Percentiles rank a stretch among this genome's conserved stretches.
Evolutionary conservation across 2,888 invertebrate genomes (phyloP).

Genomic region (Cantharis nigra): DNA sequence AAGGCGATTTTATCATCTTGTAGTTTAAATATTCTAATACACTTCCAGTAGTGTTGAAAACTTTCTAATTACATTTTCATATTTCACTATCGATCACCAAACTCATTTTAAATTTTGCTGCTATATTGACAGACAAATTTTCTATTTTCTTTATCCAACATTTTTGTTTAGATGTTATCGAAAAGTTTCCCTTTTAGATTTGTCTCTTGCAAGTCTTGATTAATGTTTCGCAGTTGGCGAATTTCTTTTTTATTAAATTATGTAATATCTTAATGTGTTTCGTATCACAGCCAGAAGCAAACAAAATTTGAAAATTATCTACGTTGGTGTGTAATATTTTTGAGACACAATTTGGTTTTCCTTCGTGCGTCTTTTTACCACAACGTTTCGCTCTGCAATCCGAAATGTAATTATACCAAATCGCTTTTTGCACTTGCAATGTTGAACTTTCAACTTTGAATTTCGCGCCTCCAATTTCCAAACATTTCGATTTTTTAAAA

Average conservation of each 20-base stretch:
- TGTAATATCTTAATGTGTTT: background rate
- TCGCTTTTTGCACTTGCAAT: background rate
- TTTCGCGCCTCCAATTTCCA: background rate
- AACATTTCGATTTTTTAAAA: too few species aligned
- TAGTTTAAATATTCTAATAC: slow-evolving; percentile 15
- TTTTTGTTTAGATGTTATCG: background rate
- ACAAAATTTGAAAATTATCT: background rate
- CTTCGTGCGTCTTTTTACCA: background rate
- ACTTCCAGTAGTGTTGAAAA: background rate
- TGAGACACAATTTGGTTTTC: background rate
- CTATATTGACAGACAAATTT: background rate
- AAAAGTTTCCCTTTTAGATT: background rate
- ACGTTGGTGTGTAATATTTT: background rate
- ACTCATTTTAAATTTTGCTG: background rate
- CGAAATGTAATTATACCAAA: background rate
- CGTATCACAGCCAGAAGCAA: background rate
- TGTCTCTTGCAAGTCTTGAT: background rate
- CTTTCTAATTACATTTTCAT: background rate
- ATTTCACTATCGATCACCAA: background rate
- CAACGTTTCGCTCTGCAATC: background rate
- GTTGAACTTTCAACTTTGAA: too few species aligned
- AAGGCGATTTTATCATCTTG: slow-evolving; percentile 16
- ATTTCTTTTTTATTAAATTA: background rate
- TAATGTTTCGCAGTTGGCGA: background rate
- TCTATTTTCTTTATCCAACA: background rate